These are phyloP conservation scores for Saccostrea echinata DNA, from an alignment of 1,140 invertebrate species.

Conservation along the genomic window DNA sequence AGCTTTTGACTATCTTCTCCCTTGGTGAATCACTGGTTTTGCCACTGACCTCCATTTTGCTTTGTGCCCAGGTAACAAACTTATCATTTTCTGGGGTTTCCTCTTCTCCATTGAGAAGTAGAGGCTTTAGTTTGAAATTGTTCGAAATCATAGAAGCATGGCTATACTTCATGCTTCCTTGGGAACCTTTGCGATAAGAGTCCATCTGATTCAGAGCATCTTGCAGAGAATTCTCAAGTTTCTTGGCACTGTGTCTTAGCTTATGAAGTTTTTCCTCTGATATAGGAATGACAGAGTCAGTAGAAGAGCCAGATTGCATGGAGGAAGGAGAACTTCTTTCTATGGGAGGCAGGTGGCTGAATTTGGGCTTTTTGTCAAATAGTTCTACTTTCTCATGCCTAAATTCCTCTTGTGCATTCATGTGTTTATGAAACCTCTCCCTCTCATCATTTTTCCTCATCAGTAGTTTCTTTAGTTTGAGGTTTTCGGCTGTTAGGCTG, in stretches of 20 bases:
- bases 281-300: constrained; percentile 62
- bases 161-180: constrained; percentile 49
- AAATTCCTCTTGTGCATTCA: background rate
- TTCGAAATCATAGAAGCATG: constrained; percentile 51
- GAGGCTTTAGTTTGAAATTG: constrained; percentile 19
- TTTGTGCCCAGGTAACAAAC: constrained; percentile 36
- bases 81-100: constrained; percentile 52
- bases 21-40: constrained; percentile 54
- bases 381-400: background rate
- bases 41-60: constrained; percentile 56
- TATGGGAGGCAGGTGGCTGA: background rate
- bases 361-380: constrained; percentile 26
- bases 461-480: constrained; percentile 43
- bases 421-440: constrained; percentile 41
- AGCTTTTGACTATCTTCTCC: constrained; percentile 39
- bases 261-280: constrained; percentile 70
- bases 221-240: constrained; percentile 72
- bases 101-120: background rate
- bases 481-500: constrained; percentile 23
- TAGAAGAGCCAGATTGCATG: constrained; percentile 23
- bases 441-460: constrained; percentile 43
- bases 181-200: constrained; percentile 61
- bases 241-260: constrained; percentile 69
- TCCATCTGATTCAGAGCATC: constrained; percentile 72
- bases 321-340: constrained; percentile 20